Conservation (phyloP, 2,888 invertebrate genomes). For the Drosophila kokeensis region DNA sequence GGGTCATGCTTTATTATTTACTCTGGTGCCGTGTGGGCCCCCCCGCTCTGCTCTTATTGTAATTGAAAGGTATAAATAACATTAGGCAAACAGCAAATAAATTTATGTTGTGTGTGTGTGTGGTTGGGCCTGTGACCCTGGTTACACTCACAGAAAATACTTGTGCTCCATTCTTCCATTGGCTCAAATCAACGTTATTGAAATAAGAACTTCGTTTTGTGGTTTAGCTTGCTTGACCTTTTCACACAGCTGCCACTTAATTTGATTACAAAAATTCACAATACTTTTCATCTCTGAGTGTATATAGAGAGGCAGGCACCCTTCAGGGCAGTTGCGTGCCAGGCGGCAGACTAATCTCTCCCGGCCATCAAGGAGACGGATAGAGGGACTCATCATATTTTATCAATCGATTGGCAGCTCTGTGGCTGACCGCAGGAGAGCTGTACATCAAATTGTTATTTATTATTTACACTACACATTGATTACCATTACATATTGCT, state of each 20-base stretch:
- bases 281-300: neutral
- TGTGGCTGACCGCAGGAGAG: slow-evolving; percentile 29
- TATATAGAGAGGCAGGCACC: slow-evolving; percentile 11
- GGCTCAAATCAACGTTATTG: neutral
- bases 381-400: slow-evolving; percentile 69
- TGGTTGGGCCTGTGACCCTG: slow-evolving; percentile 17
- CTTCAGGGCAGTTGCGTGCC: slow-evolving; percentile 49
- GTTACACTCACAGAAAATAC: neutral
- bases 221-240: neutral
- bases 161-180: neutral
- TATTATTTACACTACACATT: slow-evolving; percentile 79
- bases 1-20: slow-evolving; percentile 78
- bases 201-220: neutral
- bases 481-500: slow-evolving; percentile 74
- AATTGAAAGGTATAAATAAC: slow-evolving; percentile 81
- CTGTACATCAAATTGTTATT: slow-evolving; percentile 63
- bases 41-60: slow-evolving; percentile 61
- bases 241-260: neutral
- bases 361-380: slow-evolving; percentile 44
- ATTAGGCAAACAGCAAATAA: slow-evolving; percentile 81
- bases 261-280: neutral
- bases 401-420: slow-evolving; percentile 78
- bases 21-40: slow-evolving; percentile 48
- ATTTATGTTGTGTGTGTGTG: slow-evolving; percentile 64
- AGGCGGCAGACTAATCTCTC: slow-evolving; percentile 56